Evolutionary conservation across 2,888 invertebrate species (phyloP), one percentile per base, ranked within the genome.

Genomic region (Zygogramma bicolorata): DNA sequence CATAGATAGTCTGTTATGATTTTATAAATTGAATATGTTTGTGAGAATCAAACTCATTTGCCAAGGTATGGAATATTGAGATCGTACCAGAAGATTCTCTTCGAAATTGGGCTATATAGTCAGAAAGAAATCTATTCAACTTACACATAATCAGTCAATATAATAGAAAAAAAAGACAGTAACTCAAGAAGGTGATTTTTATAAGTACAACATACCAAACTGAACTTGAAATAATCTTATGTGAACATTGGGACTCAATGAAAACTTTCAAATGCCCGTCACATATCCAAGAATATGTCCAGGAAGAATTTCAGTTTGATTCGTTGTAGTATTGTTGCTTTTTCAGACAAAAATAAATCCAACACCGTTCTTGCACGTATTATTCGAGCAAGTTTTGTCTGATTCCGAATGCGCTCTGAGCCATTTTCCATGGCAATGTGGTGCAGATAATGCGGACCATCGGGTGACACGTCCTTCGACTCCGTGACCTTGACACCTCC

Each of bases 391-490:
- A 27, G 81, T 79, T 62, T 82, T 81, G 71, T 85, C 84, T 1
- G 82, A 80, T 75, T 84, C 82, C 10, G 81, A 80, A 68, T 83
- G 81, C 10, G 83, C 84, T 59, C 95, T 91, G 59, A 94, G 88
- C 96, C 96, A 97, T 85, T 95, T 95, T 42, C 96, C 97, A 83
- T 95, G 95, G 86, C 97, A 97, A 82, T 95, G 94, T 0, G 94
- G 93, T n/a, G 93, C 93, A 59, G 94, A 92, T 34, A 96, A 89
- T 38, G 95, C 95, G 80, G 93, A 93, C 93, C 94, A 97, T 70
- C 95, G 90, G 10, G 96, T 96, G 74, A 92, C 89, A 70, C 93
- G 90, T 0, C 92, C 92, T 31, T 91, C 89, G 2, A 94, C 93
- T 0, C 97, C 96, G 85, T 96, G 96, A 0, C 97, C 97, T 75